Conservation (phyloP, 2,113 vertebrate genomes). For the Eulemur rufifrons region DNA sequence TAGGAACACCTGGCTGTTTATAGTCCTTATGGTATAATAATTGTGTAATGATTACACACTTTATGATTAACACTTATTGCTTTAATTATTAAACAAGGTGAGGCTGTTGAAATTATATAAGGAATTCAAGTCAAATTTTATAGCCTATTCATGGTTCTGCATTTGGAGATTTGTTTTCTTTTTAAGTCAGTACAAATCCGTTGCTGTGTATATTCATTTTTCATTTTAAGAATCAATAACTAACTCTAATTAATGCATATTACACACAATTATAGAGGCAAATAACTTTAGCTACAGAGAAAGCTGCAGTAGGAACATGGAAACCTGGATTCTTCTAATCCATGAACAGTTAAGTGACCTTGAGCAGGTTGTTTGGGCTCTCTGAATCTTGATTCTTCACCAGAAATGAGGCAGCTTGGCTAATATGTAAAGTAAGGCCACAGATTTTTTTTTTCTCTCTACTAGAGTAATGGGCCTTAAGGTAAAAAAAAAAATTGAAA, state of each 20-base stretch:
- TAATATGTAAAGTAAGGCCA: neutral
- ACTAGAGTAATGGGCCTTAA: neutral
- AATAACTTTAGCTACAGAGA: conserved; percentile 32
- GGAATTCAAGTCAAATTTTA: conserved; percentile 57
- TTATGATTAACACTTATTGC: conserved; percentile 51
- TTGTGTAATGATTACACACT: conserved; percentile 20
- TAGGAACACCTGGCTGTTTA: conserved; percentile 58
- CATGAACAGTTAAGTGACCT: neutral
- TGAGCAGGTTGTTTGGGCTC: neutral
- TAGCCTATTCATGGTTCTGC: conserved; percentile 27
- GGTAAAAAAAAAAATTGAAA: neutral
- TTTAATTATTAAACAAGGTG: conserved; percentile 60
- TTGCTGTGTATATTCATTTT: conserved; percentile 50
- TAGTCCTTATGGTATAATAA: conserved; percentile 53
- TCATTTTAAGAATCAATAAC: conserved; percentile 58
- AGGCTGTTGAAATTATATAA: conserved; percentile 65
- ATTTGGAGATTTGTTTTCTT: conserved; percentile 57
- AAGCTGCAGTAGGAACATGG: neutral
- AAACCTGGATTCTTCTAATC: neutral
- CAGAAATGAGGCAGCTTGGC: neutral
- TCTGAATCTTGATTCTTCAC: neutral
- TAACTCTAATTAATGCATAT: conserved; percentile 15
- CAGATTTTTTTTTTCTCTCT: neutral
- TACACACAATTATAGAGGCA: conserved; percentile 9
- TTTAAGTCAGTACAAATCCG: conserved; percentile 48